Evolutionary conservation across 2,888 invertebrate genomes (phyloP), one percentile per base, ranked within the genome.

Genomic region (Phyto melanocephala): DNA sequence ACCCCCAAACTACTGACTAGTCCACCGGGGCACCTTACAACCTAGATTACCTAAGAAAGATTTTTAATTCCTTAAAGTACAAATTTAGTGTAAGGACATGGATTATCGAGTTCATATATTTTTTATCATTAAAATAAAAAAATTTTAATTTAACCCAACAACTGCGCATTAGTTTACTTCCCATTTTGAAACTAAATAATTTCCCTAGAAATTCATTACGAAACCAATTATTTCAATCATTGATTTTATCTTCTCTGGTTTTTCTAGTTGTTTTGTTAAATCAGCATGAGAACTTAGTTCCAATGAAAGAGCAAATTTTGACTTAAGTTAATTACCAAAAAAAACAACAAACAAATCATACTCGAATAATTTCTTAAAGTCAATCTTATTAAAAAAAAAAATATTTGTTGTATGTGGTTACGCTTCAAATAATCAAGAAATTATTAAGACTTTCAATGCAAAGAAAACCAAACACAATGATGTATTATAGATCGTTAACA

Each of bases 381-480:
- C 71, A 47, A 60, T 58, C 58, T 58, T 40, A 8, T 37, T 47
- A 20, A 47, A 60, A 13, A 50, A 60, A 65, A 7, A 37, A 15
- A 33, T 77, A 62, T 78, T 58, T 76, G 35, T 45, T 70, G 54
- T 71, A 65, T 71, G 82, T 82, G 82, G 79, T 79, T 79, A 82
- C 82, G 82, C 82, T 82, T 82, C 82, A 82, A 82, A 82, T 79
- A 75, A 42, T 76, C 37, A 75, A 75, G 71, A 82, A 82, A 82
- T 82, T 76, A 62, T 67, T 42, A 62, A 76, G 54, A 75, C 71
- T 75, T 75, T 74, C 65, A 37, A 60, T 52, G 72, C 13, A 40
- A 24, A 35, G 22, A 62, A 77, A 68, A 35, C 33, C n/a, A 37
- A 76, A 45, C 17, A 72, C 56, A 65, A 82, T 82, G 79, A 82